Conservation (phyloP, 2,113 vertebrate genomes). For the Python bivittatus region DNA sequence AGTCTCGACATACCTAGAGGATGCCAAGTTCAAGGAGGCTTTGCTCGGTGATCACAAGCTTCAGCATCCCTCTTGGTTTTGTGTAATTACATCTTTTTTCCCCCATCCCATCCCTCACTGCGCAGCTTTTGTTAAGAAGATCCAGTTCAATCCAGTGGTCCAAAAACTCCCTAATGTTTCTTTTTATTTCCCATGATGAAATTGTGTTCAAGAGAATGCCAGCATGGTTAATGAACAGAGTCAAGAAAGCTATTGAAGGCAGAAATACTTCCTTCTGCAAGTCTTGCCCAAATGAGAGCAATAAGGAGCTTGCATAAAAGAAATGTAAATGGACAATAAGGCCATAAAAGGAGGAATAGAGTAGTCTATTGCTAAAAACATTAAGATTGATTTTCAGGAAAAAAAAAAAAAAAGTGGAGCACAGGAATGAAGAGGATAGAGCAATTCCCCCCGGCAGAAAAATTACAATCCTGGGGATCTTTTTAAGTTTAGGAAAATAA, state of each 20-base stretch:
- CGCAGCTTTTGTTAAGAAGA: not conserved
- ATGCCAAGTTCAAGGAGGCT: not conserved
- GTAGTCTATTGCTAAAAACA: not conserved
- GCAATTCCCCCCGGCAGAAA: not conserved
- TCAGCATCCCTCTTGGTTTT: not conserved
- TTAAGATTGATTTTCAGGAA: not conserved
- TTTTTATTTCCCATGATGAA: not conserved
- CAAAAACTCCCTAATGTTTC: not conserved
- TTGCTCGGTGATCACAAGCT: not conserved
- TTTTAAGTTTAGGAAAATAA: no score
- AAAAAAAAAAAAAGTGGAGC: not conserved
- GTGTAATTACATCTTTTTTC: not conserved
- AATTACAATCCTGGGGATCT: not conserved
- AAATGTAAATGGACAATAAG: not conserved
- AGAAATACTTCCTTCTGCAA: not conserved
- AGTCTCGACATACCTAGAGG: not conserved
- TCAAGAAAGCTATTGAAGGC: not conserved
- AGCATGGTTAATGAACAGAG: not conserved
- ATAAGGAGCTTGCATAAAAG: not conserved
- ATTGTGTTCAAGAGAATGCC: not conserved
- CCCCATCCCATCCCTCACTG: not conserved
- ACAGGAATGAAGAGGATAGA: not conserved
- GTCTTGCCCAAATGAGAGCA: not conserved
- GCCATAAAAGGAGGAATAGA: not conserved
- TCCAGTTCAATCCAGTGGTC: not conserved